A percentile compares a stretch with the other conserved stretches of the same genome.
These are phyloP conservation scores for Triplophysa rosa DNA, from an alignment of 2,113 vertebrate genomes.

Conservation along the genomic window DNA sequence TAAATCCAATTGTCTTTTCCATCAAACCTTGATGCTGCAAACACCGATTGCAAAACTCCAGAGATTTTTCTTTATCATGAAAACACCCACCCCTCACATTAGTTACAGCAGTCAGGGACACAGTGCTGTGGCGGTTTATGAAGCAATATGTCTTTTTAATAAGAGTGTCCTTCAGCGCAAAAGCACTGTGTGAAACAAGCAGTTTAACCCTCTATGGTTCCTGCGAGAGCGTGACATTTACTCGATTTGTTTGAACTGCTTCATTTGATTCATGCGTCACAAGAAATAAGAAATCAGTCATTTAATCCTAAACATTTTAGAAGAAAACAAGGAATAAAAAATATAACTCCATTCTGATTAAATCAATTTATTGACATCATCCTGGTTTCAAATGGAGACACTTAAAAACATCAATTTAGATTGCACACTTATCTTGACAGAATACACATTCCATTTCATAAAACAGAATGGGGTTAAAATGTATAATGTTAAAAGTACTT, in stretches of 20 bases:
- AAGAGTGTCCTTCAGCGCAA: slow-evolving; percentile 60
- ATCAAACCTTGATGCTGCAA: slow-evolving; percentile 45
- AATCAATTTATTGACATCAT: background rate
- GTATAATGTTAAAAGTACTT: background rate
- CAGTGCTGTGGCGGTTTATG: slow-evolving; percentile 64
- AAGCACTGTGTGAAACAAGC: slow-evolving; percentile 57
- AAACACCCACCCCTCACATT: background rate
- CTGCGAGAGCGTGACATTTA: slow-evolving; percentile 48
- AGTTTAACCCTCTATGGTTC: slow-evolving; percentile 65
- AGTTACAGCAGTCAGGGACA: slow-evolving; percentile 52
- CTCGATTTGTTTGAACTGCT: background rate
- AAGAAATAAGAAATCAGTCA: background rate
- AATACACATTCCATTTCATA: background rate
- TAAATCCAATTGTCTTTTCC: background rate
- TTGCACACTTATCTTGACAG: background rate
- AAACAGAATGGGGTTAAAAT: background rate
- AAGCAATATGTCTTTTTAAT: slow-evolving; percentile 76
- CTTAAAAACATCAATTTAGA: background rate
- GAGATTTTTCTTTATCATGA: slow-evolving; percentile 52
- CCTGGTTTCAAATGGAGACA: background rate
- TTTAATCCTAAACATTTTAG: background rate
- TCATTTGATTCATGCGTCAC: background rate
- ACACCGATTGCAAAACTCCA: slow-evolving; percentile 53
- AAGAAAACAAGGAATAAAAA: background rate
- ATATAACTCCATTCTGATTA: background rate